Conservation (phyloP, 1,140 invertebrate species). For the Condylostylus longicornis region DNA sequence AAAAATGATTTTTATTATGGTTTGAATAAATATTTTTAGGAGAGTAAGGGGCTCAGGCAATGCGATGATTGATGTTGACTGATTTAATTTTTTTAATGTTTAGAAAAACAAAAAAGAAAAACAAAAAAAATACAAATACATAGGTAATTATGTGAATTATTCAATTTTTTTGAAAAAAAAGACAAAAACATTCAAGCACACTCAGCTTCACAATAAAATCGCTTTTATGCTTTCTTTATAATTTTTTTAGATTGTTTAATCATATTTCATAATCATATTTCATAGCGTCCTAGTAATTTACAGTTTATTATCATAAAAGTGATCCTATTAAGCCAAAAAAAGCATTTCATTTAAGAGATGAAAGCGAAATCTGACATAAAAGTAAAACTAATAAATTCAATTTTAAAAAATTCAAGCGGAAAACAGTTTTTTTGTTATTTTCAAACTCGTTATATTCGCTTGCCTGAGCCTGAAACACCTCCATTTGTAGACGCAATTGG, state of each 20-base stretch:
- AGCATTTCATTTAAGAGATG: slow-evolving; percentile 8
- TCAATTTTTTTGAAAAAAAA: neutral
- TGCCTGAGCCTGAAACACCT: slow-evolving; percentile 3
- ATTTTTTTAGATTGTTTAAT: too few species aligned
- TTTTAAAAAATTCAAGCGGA: slow-evolving; percentile 21
- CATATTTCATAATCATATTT: too few species aligned
- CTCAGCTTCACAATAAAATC: too few species aligned
- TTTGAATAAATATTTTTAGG: too few species aligned
- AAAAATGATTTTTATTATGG: neutral
- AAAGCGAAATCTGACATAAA: neutral
- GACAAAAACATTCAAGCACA: neutral
- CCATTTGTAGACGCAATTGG: neutral
- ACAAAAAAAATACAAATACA: slow-evolving; percentile 1
- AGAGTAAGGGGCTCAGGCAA: slow-evolving; percentile 3
- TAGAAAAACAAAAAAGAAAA: neutral
- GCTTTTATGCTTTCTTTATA: too few species aligned
- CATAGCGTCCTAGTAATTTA: too few species aligned
- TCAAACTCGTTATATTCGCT: neutral
- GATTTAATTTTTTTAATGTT: neutral
- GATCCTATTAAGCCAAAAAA: slow-evolving; percentile 5
- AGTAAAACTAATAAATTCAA: neutral
- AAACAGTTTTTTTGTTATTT: too few species aligned
- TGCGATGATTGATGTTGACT: slow-evolving; percentile 1
- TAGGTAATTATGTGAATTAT: neutral
- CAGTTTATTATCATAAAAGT: too few species aligned